Conservation (phyloP, 2,113 vertebrate genomes). For the Rousettus leschenaultii region DNA sequence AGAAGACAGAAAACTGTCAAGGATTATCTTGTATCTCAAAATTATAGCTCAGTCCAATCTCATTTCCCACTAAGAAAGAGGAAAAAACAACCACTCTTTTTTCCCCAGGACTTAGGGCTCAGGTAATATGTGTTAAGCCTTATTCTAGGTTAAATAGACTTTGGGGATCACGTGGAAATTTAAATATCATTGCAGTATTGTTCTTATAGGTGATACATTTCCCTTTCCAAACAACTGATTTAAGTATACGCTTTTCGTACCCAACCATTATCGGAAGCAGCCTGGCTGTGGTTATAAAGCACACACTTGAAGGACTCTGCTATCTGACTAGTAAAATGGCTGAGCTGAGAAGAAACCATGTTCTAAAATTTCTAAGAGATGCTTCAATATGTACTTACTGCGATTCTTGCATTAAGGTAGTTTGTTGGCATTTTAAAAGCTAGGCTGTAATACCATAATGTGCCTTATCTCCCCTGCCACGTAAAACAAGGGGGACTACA, state of each 20-base stretch:
- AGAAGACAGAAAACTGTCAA: not conserved
- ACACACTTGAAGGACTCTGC: not conserved
- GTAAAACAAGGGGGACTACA: not conserved
- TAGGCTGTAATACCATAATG: not conserved
- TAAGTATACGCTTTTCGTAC: not conserved
- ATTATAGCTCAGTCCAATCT: not conserved
- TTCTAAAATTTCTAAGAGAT: not conserved
- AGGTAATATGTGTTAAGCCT: not conserved
- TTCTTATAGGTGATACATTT: not conserved
- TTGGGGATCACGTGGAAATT: not conserved
- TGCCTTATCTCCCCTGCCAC: not conserved
- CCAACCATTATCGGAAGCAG: not conserved
- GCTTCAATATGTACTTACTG: not conserved
- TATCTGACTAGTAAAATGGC: not conserved
- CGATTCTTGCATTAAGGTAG: not conserved
- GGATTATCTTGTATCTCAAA: not conserved
- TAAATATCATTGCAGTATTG: not conserved
- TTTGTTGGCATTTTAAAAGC: not conserved
- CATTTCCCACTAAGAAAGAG: not conserved
- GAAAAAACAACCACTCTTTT: not conserved
- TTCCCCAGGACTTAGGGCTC: not conserved
- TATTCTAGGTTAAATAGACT: not conserved
- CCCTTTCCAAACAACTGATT: not conserved
- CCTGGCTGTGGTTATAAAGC: not conserved
- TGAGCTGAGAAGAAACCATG: not conserved